phyloP scores from a whole-genome alignment of 2,888 invertebrate species.

The Hartigia nigra region DNA sequence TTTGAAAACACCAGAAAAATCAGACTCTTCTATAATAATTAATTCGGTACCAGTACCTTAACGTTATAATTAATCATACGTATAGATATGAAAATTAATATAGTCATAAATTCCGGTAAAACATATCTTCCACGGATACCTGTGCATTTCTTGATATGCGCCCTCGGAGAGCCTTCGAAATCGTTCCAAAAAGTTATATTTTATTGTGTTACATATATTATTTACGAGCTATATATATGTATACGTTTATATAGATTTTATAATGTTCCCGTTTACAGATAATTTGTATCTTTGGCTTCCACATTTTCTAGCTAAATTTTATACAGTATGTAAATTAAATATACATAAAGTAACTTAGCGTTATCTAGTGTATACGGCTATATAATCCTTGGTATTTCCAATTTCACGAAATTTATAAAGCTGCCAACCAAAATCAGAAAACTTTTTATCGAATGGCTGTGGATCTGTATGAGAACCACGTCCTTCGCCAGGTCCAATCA shows the following conservation, averaged over 20 bases:
- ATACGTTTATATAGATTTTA: not conserved
- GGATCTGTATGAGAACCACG: conserved; percentile 78
- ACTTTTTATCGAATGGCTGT: conserved; percentile 72
- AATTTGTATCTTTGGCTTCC: not conserved
- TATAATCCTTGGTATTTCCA: conserved; percentile 73
- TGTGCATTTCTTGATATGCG: not conserved
- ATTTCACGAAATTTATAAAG: conserved; percentile 72
- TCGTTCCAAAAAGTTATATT: not conserved
- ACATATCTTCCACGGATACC: not conserved
- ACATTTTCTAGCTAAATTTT: not conserved
- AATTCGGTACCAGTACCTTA: not conserved
- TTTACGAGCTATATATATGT: not conserved
- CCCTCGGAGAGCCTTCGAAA: not conserved
- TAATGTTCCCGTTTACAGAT: not conserved
- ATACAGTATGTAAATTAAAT: conserved; percentile 8
- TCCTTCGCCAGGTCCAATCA: conserved; percentile 78
- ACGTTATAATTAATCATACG: not conserved
- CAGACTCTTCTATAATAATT: not conserved
- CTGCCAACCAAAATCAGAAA: conserved; percentile 69
- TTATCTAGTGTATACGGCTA: conserved; percentile 71
- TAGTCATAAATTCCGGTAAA: not conserved
- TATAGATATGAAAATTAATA: not conserved
- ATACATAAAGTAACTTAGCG: conserved; percentile 4
- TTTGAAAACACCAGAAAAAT: conserved; percentile 6
- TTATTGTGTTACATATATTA: not conserved